Evolutionary conservation across 2,888 invertebrate species (phyloP), one percentile per base, ranked within the genome.

Genomic region (Agrotis puta): DNA sequence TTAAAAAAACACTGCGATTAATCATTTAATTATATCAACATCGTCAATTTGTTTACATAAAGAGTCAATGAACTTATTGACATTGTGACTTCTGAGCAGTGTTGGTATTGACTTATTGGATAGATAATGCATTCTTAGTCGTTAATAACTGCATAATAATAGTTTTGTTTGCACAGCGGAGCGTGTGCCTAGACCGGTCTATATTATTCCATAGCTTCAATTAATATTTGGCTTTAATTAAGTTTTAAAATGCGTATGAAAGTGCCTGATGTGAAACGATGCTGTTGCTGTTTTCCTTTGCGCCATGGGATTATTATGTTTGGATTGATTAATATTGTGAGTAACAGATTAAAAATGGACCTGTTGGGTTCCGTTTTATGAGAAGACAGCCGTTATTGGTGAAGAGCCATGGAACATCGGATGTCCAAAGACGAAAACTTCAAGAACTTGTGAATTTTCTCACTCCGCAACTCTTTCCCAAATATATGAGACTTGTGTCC

Each of bases 311-410:
- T 95, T 72, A 90, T 96, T 74, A 80, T 94, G 62, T 94, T 95
- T 88, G 95, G 93, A 67, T 90, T 92, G 64, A 84, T 95, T 70
- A 95, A 95, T 77, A 91, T 95, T 64, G 95, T 95, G 89, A 94
- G 94, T 93, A 70, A 33, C 9, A 5, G 11, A 5, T 16, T 6
- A 20, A 20, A 14, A 27, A 14, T 59, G 18, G 6, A 56, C n/a
- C 4, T 18, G 3, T 1, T 16, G 9, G 16, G 24, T 24, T 53
- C 9, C 9, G 18, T 27, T 54, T 27, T 27, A 18, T 27, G 4
- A 54, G 9, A 18, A 27, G 9, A 4, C 27, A 27, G 24, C 22
- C 7, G 3, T 3, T 53, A 53, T 9, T 53, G 24, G 50, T 20
- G 2, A 22, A 51, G 6, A 51, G 2, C 4, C 14, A 51, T 51